Conservation (phyloP, 2,888 invertebrate genomes). For the Acanthosepion esculentum region DNA sequence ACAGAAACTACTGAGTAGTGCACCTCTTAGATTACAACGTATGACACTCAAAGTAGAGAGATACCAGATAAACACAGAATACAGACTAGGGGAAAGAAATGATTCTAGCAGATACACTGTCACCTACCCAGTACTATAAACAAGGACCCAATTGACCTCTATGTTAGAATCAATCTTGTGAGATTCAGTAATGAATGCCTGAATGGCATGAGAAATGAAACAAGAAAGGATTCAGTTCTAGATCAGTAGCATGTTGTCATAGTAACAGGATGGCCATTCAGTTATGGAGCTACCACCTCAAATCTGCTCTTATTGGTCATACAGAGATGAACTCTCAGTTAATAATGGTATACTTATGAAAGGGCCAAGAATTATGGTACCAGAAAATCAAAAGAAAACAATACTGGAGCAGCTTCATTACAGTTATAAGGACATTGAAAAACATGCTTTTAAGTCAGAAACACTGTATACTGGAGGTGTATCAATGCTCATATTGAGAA, state of each 20-base stretch:
- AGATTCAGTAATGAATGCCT: neutral
- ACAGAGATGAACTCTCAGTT: slow-evolving; percentile 50
- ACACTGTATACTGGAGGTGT: too few relatives aligned
- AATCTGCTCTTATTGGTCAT: slow-evolving; percentile 49
- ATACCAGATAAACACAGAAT: slow-evolving; percentile 52
- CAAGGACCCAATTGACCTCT: neutral
- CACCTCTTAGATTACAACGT: slow-evolving; percentile 52
- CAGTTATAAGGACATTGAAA: slow-evolving; percentile 52
- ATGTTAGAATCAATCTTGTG: neutral
- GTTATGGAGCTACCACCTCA: neutral
- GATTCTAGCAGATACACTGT: slow-evolving; percentile 52
- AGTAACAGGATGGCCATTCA: neutral
- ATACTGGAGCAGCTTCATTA: slow-evolving; percentile 52
- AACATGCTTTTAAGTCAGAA: slow-evolving; percentile 49
- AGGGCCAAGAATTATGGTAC: slow-evolving; percentile 50
- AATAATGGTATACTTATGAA: slow-evolving; percentile 52
- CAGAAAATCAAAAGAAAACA: slow-evolving; percentile 44
- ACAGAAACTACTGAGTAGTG: slow-evolving; percentile 50
- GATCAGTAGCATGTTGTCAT: neutral
- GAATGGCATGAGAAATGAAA: neutral
- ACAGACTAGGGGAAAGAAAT: slow-evolving; percentile 53
- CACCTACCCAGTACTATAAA: slow-evolving; percentile 17
- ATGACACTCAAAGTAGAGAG: slow-evolving; percentile 53
- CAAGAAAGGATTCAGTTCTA: neutral
- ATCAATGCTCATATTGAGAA: slow-evolving; percentile 52